These are phyloP conservation scores for Fragum fragum DNA, from an alignment of 2,888 invertebrate genomes.

Conservation along the genomic window DNA sequence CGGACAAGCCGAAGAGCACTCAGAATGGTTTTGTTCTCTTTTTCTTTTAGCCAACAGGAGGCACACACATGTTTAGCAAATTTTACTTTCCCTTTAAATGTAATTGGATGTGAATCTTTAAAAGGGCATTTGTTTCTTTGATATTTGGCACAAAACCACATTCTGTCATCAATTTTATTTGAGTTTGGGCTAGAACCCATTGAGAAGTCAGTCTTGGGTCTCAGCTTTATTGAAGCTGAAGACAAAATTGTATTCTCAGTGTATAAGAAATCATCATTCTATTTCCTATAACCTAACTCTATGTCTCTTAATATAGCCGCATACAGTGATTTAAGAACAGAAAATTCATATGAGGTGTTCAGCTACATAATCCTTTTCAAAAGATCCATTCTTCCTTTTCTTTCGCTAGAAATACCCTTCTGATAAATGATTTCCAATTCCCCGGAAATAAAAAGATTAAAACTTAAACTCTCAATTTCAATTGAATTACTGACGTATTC, in stretches of 20 bases:
- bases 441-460: no score
- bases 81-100: neutral
- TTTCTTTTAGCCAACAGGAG: no score
- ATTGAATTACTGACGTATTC: no score
- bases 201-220: no score
- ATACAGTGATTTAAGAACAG: neutral
- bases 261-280: conserved; percentile 14
- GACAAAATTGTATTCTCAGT: conserved; percentile 9
- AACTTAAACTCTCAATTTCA: no score
- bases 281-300: conserved; percentile 3
- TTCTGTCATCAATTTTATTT: neutral
- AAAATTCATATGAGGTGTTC: neutral
- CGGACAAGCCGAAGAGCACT: no score
- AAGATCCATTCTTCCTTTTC: no score
- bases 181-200: neutral
- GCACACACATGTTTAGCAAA: no score
- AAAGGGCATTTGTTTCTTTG: no score
- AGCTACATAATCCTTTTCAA: neutral
- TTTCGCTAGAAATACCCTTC: no score
- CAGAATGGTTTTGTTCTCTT: no score
- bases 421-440: no score
- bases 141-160: conserved; percentile 16
- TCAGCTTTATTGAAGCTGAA: neutral
- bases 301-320: neutral
- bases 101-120: neutral